These are phyloP conservation scores for Ommatoiulus sabulosus DNA, from an alignment of 2,888 invertebrate genomes.

Conservation along the genomic window DNA sequence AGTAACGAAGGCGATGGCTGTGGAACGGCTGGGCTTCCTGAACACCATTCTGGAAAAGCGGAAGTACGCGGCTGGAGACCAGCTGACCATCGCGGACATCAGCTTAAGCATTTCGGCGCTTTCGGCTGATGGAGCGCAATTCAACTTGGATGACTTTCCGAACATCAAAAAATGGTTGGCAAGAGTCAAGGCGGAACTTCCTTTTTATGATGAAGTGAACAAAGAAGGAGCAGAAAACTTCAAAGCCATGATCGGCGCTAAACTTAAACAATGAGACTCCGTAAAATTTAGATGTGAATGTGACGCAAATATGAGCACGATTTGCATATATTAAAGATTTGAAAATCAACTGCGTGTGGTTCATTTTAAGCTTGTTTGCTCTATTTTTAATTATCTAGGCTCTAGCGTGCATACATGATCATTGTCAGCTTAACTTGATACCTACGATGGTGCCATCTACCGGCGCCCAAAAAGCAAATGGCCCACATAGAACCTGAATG, in stretches of 20 bases:
- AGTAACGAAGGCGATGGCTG: neutral
- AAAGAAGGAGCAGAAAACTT: neutral
- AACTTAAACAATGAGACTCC: neutral
- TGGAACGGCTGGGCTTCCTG: neutral
- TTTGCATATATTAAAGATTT: no score
- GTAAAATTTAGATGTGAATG: neutral
- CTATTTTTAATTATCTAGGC: no score
- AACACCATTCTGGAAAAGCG: neutral
- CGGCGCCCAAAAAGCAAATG: no score
- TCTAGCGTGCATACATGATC: no score
- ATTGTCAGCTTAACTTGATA: no score
- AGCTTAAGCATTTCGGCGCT: neutral
- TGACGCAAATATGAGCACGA: no score
- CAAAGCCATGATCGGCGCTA: neutral
- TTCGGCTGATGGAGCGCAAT: neutral
- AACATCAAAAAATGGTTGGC: constrained; percentile 18
- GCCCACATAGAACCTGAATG: no score
- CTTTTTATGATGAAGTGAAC: neutral
- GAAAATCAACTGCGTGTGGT: no score
- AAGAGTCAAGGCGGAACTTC: neutral
- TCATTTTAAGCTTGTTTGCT: no score
- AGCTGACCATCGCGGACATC: constrained; percentile 47
- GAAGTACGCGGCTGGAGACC: constrained; percentile 32
- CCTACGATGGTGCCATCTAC: no score
- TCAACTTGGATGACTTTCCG: neutral